phyloP scores from a whole-genome alignment of 2,888 invertebrate species.

The Aporophyla lueneburgensis region DNA sequence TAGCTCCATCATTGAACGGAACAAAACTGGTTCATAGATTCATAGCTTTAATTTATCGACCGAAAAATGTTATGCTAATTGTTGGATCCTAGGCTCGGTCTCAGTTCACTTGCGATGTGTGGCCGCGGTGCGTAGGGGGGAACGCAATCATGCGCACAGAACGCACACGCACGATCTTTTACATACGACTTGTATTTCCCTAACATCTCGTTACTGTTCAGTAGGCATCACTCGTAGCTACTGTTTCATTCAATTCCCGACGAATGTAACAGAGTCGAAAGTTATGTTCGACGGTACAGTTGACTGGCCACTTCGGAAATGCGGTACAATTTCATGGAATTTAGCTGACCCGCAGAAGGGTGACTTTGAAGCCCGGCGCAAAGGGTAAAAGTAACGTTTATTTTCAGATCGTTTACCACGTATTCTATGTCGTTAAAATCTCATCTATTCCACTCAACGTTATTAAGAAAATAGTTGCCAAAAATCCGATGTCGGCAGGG shows the following conservation, averaged over 20 bases:
- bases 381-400: not conserved
- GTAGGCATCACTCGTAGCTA: slow-evolving; percentile 44
- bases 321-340: slow-evolving; percentile 9
- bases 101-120: slow-evolving; percentile 59
- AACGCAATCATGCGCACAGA: slow-evolving; percentile 50
- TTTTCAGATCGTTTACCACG: slow-evolving; percentile 5
- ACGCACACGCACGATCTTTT: slow-evolving; percentile 70
- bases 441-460: slow-evolving; percentile 16
- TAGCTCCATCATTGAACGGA: slow-evolving; percentile 46
- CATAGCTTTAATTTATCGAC: slow-evolving; percentile 58
- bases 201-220: slow-evolving; percentile 72
- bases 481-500: not conserved
- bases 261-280: slow-evolving; percentile 34
- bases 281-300: slow-evolving; percentile 30
- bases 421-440: slow-evolving; percentile 22
- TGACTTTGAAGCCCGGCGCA: not conserved
- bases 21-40: slow-evolving; percentile 18
- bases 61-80: slow-evolving; percentile 64
- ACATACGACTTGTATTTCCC: slow-evolving; percentile 75
- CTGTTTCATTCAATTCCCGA: slow-evolving; percentile 40
- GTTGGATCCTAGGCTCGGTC: slow-evolving; percentile 46
- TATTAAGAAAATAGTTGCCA: slow-evolving; percentile 6
- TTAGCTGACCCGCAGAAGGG: not conserved
- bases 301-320: slow-evolving; percentile 21
- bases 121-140: slow-evolving; percentile 29